phyloP scores from a whole-genome alignment of 1,140 invertebrate species.

The Rhopalosiphum padi region DNA sequence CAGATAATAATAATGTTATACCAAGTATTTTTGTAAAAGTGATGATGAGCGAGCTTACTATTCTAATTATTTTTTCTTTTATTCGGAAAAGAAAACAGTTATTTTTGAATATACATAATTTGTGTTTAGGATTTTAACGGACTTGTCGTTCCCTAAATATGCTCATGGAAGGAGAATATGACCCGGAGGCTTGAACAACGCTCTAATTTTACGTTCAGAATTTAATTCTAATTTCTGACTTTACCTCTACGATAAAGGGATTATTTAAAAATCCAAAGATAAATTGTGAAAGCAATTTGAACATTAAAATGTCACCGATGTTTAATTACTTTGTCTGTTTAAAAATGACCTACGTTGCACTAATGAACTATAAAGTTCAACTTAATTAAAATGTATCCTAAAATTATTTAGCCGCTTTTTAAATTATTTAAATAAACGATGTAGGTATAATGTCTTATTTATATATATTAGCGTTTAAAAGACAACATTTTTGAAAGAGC shows the following conservation, averaged over 20 bases:
- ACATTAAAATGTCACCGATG: slow-evolving; percentile 4
- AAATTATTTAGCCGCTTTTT: neutral
- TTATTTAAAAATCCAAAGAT: slow-evolving; percentile 14
- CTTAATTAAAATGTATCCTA: slow-evolving; percentile 8
- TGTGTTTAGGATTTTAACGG: neutral
- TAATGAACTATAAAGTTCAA: slow-evolving; percentile 18
- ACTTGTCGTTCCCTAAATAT: neutral
- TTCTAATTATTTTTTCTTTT: neutral
- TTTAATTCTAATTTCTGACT: slow-evolving; percentile 13
- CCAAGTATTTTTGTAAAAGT: neutral
- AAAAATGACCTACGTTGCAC: slow-evolving; percentile 3
- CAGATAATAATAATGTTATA: neutral
- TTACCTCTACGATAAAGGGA: neutral
- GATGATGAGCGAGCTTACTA: neutral
- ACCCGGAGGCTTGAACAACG: neutral
- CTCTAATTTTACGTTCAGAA: neutral
- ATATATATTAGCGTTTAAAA: neutral
- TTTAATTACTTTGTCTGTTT: slow-evolving; percentile 12
- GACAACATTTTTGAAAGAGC: neutral
- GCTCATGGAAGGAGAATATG: neutral
- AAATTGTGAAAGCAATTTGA: neutral
- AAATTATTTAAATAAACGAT: neutral
- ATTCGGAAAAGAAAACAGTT: neutral
- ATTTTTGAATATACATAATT: neutral
- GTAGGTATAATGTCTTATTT: neutral